Evolutionary conservation across 92 coral and sea anemone species (phyloP).

Genomic region (Bergia puertoricense): DNA sequence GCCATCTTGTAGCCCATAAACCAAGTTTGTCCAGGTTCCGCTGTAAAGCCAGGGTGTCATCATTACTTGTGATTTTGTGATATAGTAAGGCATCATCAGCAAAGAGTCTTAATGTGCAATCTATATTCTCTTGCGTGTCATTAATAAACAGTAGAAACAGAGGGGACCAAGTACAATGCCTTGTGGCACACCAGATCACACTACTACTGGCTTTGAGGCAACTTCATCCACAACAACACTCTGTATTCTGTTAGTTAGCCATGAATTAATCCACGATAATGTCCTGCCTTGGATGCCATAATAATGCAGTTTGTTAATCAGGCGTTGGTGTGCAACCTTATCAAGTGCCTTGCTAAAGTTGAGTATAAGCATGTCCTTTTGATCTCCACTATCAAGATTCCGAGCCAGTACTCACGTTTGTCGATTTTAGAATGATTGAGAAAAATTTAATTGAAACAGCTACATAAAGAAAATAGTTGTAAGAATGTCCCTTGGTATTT

Average conservation of each 20-base stretch:
- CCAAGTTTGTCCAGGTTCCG: conserved; percentile 44
- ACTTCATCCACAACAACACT: conserved; percentile 36
- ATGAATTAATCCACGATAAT: conserved; percentile 27
- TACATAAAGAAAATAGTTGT: too few relatives aligned
- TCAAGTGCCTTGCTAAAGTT: conserved; percentile 29
- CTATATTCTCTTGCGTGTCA: conserved; percentile 31
- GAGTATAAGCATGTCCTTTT: conserved; percentile 34
- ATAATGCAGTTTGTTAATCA: conserved; percentile 1
- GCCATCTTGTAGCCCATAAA: conserved; percentile 46
- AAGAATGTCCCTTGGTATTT: too few relatives aligned
- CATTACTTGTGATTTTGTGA: conserved; percentile 44
- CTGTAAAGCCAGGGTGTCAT: conserved; percentile 39
- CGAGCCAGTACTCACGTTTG: too few relatives aligned
- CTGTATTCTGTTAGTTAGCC: conserved; percentile 28
- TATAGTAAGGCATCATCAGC: conserved; percentile 46
- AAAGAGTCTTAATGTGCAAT: conserved; percentile 48
- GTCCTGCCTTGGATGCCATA: conserved; percentile 26
- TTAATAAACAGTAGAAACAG: conserved; percentile 18
- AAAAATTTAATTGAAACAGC: too few relatives aligned
- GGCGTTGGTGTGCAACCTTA: conserved; percentile 10
- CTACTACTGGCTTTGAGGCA: conserved; percentile 36
- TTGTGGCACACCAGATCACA: conserved; percentile 39
- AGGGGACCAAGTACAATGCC: conserved; percentile 18
- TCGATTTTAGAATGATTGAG: too few relatives aligned
- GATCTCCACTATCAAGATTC: conserved; percentile 45